phyloP scores from a whole-genome alignment of 2,888 invertebrate genomes.

The Meganola albula region DNA sequence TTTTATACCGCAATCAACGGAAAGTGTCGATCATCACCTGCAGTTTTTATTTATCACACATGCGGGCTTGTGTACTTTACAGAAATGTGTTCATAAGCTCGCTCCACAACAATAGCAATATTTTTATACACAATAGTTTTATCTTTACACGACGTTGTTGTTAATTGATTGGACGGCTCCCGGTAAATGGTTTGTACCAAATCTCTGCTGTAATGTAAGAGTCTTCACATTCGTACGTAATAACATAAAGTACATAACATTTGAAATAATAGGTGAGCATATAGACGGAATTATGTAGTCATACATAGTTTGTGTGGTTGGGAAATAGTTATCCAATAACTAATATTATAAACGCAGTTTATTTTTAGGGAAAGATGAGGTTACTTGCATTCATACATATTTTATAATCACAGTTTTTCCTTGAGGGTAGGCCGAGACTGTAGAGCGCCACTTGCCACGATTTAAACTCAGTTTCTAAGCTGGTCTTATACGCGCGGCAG shows the following conservation, averaged over 20 bases:
- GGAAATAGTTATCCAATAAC: too few species aligned
- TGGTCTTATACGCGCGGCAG: too few species aligned
- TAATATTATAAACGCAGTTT: too few species aligned
- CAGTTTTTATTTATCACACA: constrained; percentile 59
- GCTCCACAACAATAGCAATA: constrained; percentile 65
- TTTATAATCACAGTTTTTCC: too few species aligned
- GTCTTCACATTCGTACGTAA: constrained; percentile 53
- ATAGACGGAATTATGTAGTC: constrained; percentile 30
- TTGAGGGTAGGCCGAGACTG: too few species aligned
- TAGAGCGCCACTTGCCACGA: too few species aligned
- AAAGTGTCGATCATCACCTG: constrained; percentile 44
- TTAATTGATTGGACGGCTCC: constrained; percentile 75
- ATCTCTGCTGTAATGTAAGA: constrained; percentile 51
- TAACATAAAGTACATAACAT: constrained; percentile 26
- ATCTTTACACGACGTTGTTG: constrained; percentile 75
- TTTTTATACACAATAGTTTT: constrained; percentile 77
- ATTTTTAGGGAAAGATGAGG: too few species aligned
- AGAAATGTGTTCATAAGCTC: constrained; percentile 30
- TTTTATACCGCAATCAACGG: constrained; percentile 57
- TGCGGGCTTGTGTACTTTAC: constrained; percentile 38
- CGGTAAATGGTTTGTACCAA: constrained; percentile 71
- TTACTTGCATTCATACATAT: too few species aligned
- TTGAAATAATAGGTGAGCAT: too few species aligned
- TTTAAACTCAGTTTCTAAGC: too few species aligned
- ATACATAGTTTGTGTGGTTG: too few species aligned